A percentile compares a stretch with the other conserved stretches of the same genome.
Conservation (phyloP, 2,797 vertebrate genomes). For the Pantherophis alleghaniensis region DNA sequence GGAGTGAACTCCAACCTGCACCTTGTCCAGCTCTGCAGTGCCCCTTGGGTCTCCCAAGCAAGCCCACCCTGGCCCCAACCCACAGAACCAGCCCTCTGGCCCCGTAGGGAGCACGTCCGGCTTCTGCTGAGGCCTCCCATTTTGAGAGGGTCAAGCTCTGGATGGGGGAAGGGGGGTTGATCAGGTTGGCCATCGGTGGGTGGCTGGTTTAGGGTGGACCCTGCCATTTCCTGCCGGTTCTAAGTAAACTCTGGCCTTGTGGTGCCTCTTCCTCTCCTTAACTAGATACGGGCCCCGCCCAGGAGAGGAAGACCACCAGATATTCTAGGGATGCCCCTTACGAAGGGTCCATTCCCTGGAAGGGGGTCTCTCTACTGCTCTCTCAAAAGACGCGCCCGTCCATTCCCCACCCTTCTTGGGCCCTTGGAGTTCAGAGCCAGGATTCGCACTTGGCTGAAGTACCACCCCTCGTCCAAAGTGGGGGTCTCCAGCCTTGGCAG, state of each 20-base stretch:
- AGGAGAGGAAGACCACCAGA: not conserved
- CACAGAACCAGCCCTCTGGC: not conserved
- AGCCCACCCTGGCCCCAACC: not conserved
- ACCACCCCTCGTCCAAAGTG: not conserved
- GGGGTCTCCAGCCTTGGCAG: not conserved
- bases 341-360: rapidly evolving
- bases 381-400: not conserved
- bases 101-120: not conserved
- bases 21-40: rapidly evolving
- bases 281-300: no score
- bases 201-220: not conserved
- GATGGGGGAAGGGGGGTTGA: no score
- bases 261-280: not conserved
- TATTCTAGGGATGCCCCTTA: no score
- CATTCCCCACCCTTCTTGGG: no score
- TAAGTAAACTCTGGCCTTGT: not conserved
- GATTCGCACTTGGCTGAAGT: not conserved
- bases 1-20: not conserved
- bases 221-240: no score
- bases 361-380: not conserved
- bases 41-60: rapidly evolving
- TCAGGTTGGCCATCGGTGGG: no score
- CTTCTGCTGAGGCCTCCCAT: conserved; percentile 19
- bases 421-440: not conserved
- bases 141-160: conserved; percentile 5